phyloP scores from a whole-genome alignment of 2,797 vertebrate genomes.

The Petrocephalus sullivani region DNA sequence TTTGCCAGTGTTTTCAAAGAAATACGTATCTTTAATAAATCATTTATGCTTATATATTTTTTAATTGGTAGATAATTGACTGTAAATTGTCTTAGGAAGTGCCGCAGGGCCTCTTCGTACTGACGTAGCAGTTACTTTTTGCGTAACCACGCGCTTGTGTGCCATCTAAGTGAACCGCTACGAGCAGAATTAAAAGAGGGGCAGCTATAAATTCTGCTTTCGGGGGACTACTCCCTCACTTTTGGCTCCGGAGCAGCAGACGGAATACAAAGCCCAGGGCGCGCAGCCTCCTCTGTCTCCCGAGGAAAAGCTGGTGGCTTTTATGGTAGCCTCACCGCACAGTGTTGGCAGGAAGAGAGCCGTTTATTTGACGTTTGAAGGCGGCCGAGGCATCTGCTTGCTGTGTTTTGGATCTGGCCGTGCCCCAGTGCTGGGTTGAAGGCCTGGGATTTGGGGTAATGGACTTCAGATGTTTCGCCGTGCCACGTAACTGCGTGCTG shows the following conservation, averaged over 20 bases:
- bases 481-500: conserved; percentile 33
- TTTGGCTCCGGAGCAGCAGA: background rate
- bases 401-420: conserved; percentile 26
- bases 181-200: background rate
- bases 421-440: conserved; percentile 19
- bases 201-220: background rate
- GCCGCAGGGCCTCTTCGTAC: background rate
- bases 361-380: conserved; percentile 34
- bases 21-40: background rate
- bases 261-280: background rate
- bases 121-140: background rate
- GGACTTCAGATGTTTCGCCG: conserved; percentile 33
- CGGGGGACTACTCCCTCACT: background rate
- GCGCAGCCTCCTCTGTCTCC: conserved; percentile 10
- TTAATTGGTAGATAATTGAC: background rate
- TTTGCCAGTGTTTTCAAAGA: background rate
- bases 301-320: conserved; percentile 21
- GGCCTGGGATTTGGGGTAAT: conserved; percentile 28
- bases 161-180: background rate
- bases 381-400: conserved; percentile 32
- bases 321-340: conserved; percentile 33
- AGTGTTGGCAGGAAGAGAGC: conserved; percentile 29
- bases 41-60: background rate
- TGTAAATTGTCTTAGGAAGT: background rate
- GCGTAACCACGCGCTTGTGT: background rate